Percentiles rank a stretch among this genome's conserved stretches.
phyloP scores from a whole-genome alignment of 2,797 vertebrate genomes.

The Platyrinchus mystaceus region DNA sequence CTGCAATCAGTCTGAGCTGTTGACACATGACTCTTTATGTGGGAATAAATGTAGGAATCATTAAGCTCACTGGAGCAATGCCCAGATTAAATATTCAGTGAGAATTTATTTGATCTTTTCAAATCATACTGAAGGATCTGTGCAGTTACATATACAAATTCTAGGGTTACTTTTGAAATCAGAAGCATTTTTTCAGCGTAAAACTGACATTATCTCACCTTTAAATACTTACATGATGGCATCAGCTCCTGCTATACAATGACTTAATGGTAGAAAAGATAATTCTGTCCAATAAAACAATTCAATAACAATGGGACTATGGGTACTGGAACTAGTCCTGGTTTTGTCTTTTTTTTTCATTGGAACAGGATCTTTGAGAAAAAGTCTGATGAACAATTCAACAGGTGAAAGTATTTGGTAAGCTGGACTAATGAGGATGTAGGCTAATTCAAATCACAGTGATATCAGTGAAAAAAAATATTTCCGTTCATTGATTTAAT shows the following conservation, averaged over 20 bases:
- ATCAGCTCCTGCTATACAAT: background rate
- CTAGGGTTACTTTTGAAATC: background rate
- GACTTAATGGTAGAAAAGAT: background rate
- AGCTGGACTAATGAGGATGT: background rate
- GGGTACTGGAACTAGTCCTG: background rate
- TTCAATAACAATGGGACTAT: background rate
- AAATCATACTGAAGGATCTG: background rate
- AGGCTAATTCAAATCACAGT: background rate
- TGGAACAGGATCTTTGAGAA: background rate
- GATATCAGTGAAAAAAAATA: background rate
- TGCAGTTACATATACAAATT: background rate
- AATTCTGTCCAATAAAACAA: background rate
- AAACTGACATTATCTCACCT: background rate
- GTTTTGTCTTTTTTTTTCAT: no score
- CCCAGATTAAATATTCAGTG: background rate
- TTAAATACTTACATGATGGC: background rate
- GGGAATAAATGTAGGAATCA: background rate
- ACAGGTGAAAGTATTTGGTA: background rate
- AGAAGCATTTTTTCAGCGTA: background rate
- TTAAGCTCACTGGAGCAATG: background rate
- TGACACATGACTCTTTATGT: background rate
- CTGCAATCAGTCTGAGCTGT: background rate
- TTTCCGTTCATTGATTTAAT: background rate
- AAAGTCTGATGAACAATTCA: background rate
- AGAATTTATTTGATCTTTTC: background rate